Evolutionary conservation across 2,797 vertebrate species (phyloP).

Genomic region (Hyperoplus immaculatus): DNA sequence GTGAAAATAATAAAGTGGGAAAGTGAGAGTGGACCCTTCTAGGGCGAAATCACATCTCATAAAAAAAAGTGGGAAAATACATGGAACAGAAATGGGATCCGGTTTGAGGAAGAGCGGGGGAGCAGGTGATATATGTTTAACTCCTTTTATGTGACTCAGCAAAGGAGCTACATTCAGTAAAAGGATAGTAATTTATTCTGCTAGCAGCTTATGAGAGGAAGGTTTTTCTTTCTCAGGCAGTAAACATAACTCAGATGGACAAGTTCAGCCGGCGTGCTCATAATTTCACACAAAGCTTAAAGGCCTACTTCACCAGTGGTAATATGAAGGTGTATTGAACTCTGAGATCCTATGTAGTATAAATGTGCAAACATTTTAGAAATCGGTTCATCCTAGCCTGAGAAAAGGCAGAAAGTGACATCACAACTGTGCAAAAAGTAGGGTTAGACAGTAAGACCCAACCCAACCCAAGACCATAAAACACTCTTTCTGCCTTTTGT

Average conservation of each 20-base stretch:
- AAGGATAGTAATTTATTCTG: constrained; percentile 43
- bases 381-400: no score
- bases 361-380: no score
- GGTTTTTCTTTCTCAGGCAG: constrained; percentile 37
- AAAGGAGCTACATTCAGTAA: constrained; percentile 33
- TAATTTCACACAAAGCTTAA: constrained; percentile 29
- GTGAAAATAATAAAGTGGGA: constrained; percentile 45
- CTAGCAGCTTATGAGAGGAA: constrained; percentile 23
- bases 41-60: constrained; percentile 38
- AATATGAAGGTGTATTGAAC: no score
- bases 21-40: constrained; percentile 26
- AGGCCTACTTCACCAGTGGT: constrained; percentile 23
- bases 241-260: constrained; percentile 36
- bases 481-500: no score
- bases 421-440: no score
- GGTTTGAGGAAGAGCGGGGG: not conserved
- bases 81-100: constrained; percentile 24
- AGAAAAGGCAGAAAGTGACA: no score
- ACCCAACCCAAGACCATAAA: no score
- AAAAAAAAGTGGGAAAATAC: constrained; percentile 53
- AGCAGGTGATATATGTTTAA: constrained; percentile 49
- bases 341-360: no score
- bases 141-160: constrained; percentile 53
- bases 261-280: constrained; percentile 21
- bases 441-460: no score